Percentiles rank a stretch among this genome's conserved stretches.
Evolutionary conservation across 2,797 vertebrate species (phyloP).

Genomic region (Brotula barbata): DNA sequence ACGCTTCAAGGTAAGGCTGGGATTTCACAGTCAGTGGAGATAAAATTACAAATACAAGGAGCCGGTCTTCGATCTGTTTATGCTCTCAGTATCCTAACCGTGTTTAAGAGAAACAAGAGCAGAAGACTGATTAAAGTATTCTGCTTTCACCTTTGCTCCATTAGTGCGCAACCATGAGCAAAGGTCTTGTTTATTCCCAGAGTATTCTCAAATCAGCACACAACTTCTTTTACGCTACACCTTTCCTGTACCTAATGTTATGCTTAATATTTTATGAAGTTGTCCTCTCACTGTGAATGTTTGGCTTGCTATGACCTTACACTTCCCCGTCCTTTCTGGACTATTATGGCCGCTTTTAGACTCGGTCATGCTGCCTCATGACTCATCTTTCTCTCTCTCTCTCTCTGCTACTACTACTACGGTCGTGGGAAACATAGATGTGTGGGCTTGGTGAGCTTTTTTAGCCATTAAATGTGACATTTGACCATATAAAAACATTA

Average conservation of each 20-base stretch:
- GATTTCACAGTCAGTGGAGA: constrained; percentile 41
- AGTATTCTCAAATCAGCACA: constrained; percentile 1
- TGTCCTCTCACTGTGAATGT: constrained; percentile 15
- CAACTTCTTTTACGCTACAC: constrained; percentile 20
- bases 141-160: constrained; percentile 5
- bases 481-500: too few species aligned
- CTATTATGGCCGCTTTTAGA: too few species aligned
- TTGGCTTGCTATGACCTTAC: too few species aligned
- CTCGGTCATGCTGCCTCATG: too few species aligned
- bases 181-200: constrained; percentile 5
- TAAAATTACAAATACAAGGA: constrained; percentile 47
- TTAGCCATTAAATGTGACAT: too few species aligned
- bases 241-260: background rate
- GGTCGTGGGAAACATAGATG: too few species aligned
- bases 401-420: too few species aligned
- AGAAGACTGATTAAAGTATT: constrained; percentile 8
- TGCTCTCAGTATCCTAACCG: constrained; percentile 33
- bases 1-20: constrained; percentile 20
- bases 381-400: too few species aligned
- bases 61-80: constrained; percentile 57
- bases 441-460: too few species aligned
- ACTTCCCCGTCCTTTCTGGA: too few species aligned
- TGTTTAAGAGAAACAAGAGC: constrained; percentile 21
- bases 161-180: constrained; percentile 2
- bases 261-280: constrained; percentile 39